Base-by-base conservation (phyloP, 1,140 invertebrate species). In the Caenorhabditis tropicalis region DNA sequence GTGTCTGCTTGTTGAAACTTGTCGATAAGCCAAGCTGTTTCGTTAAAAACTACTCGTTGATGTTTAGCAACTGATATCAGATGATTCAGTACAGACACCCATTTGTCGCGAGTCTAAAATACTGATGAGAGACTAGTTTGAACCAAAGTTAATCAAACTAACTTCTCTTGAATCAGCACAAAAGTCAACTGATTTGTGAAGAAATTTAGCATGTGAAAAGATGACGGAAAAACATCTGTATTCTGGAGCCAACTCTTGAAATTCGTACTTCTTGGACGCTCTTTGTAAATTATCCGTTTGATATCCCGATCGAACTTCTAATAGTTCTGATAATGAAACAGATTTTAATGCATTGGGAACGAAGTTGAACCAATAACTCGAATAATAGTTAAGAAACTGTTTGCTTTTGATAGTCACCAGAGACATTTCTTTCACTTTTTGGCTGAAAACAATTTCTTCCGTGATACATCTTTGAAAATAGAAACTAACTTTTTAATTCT, bases 101-200 rank as follows among this genome's bases (percentile, higher is more conserved):
- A 85, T 82, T 60, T 65, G 49, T 85, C 84, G 16, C 84, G 36
- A 2, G 65, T 85, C 80, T 87, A 51, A 46, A 91, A 82, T n/a
- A 49, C 84, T 49, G 33, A 88, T 81, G 82, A 88, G 19, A 31
- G 33, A 15, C 39, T 58, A 51, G 24, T 27, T 87, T 53, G 16
- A 65, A 80, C 19, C 82, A 36, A 1, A 21, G 51, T 60, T 6
- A n/a, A 5, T 19, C 15, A 29, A 27, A 33, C 49, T 31, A 16
- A 85, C 84, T 60, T 74, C 79, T 51, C 70, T 82, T 2, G 80
- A 43, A 51, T 81, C 84, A 3, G 88, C 87, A 27, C 86, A 82
- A 80, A 91, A 91, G 56, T 91, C 90, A 16, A 91, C 83, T 2
- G 88, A 88, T 84, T 91, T 91, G 58, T 88, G 88, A 9, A 91